phyloP scores from a whole-genome alignment of 1,140 invertebrate species.

The Drosophila grimshawi region DNA sequence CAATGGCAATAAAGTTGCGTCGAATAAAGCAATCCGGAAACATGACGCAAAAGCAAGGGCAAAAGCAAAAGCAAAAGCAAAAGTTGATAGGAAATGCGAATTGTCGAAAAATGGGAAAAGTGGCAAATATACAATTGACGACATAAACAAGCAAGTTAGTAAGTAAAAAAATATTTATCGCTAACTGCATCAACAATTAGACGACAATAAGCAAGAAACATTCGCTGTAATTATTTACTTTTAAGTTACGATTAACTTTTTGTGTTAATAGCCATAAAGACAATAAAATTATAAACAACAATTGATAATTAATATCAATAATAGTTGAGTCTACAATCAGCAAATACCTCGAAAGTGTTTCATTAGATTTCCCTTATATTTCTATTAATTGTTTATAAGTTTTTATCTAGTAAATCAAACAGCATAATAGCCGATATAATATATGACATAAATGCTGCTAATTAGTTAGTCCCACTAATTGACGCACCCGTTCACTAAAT shows the following conservation, averaged over 20 bases:
- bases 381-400: neutral
- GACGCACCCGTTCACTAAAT: constrained; percentile 6
- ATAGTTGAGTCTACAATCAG: too few relatives aligned
- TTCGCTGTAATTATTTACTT: neutral
- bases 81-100: constrained; percentile 17
- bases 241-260: too few relatives aligned
- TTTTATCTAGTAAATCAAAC: constrained; percentile 5
- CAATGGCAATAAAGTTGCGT: constrained; percentile 32
- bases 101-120: neutral
- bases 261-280: too few relatives aligned
- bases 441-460: constrained; percentile 15
- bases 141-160: constrained; percentile 4
- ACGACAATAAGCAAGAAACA: neutral
- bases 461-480: constrained; percentile 32
- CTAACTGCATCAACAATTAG: constrained; percentile 38
- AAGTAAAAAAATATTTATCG: constrained; percentile 27
- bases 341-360: too few relatives aligned
- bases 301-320: too few relatives aligned
- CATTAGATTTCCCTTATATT: neutral
- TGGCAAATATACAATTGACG: constrained; percentile 7
- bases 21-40: constrained; percentile 14
- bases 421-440: constrained; percentile 16
- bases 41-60: constrained; percentile 20
- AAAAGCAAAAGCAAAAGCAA: constrained; percentile 10
- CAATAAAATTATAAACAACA: neutral